phyloP scores from a whole-genome alignment of 2,113 vertebrate species.

The Limanda limanda region DNA sequence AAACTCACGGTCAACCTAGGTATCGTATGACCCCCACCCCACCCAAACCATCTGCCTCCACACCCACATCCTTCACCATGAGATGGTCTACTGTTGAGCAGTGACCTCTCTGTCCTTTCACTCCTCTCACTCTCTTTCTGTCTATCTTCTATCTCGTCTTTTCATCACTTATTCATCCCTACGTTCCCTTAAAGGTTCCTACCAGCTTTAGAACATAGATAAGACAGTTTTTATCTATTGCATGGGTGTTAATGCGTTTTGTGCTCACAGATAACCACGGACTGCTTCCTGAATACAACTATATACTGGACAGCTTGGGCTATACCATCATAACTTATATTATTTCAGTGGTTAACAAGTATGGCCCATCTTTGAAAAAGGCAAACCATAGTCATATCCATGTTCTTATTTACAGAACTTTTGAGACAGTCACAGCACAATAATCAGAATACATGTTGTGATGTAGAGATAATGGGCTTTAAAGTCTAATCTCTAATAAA shows the following conservation, averaged over 20 bases:
- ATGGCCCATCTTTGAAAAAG: constrained; percentile 38
- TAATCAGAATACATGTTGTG: not conserved
- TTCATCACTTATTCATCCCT: constrained; percentile 36
- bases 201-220: constrained; percentile 4
- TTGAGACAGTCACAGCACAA: constrained; percentile 87
- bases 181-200: constrained; percentile 5
- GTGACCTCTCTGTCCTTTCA: constrained; percentile 32
- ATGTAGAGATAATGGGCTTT: not conserved
- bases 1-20: constrained; percentile 99
- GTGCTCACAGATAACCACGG: constrained; percentile 29
- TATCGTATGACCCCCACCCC: constrained; percentile 87
- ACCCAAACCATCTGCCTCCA: constrained; percentile 73
- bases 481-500: constrained; percentile 6
- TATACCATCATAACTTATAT: constrained; percentile 13
- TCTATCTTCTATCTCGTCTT: constrained; percentile 21
- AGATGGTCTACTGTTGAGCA: constrained; percentile 35
- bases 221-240: constrained; percentile 42
- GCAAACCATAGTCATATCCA: constrained; percentile 34
- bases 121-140: constrained; percentile 40
- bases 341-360: constrained; percentile 56
- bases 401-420: constrained; percentile 56
- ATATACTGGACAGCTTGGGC: constrained; percentile 4
- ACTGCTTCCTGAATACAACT: constrained; percentile 34
- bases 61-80: constrained; percentile 40
- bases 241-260: constrained; percentile 68